Conservation (phyloP, 2,888 invertebrate species). For the Anarsia innoxiella region DNA sequence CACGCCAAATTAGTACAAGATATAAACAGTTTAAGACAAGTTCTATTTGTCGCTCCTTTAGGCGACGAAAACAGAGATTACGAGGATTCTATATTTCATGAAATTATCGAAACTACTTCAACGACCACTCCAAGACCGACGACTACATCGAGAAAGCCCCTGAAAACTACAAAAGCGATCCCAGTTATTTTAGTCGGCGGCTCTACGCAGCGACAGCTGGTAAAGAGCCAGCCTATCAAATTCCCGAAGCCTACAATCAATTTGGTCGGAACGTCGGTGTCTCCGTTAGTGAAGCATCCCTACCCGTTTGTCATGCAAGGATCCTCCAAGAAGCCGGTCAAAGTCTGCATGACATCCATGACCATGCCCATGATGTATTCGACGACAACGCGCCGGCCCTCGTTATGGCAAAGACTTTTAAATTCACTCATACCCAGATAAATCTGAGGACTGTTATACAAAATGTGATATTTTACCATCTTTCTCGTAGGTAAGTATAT, state of each 20-base stretch:
- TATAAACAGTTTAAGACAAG: conserved; percentile 57
- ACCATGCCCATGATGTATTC: conserved; percentile 33
- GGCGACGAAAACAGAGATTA: conserved; percentile 45
- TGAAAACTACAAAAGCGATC: conserved; percentile 30
- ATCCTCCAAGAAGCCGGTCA: conserved; percentile 38
- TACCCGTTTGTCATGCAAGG: conserved; percentile 55
- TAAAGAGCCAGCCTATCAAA: conserved; percentile 40
- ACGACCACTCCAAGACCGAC: conserved; percentile 31
- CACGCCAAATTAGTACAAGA: conserved; percentile 67
- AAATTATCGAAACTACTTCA: conserved; percentile 53
- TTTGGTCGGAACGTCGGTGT: conserved; percentile 51
- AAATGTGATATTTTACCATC: too few relatives aligned
- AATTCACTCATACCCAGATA: conserved; percentile 50
- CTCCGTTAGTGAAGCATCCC: conserved; percentile 51
- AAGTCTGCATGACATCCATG: conserved; percentile 49
- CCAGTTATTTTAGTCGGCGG: conserved; percentile 55
- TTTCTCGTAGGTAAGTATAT: too few relatives aligned
- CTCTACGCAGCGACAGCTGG: conserved; percentile 43
- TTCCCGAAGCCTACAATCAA: conserved; percentile 44
- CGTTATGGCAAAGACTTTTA: conserved; percentile 49
- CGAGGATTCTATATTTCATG: conserved; percentile 59
- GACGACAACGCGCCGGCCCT: conserved; percentile 36
- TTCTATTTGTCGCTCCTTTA: conserved; percentile 48
- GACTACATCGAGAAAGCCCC: conserved; percentile 12
- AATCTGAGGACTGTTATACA: too few relatives aligned